phyloP scores from a whole-genome alignment of 2,797 vertebrate species.

The Tamandua tetradactyla region DNA sequence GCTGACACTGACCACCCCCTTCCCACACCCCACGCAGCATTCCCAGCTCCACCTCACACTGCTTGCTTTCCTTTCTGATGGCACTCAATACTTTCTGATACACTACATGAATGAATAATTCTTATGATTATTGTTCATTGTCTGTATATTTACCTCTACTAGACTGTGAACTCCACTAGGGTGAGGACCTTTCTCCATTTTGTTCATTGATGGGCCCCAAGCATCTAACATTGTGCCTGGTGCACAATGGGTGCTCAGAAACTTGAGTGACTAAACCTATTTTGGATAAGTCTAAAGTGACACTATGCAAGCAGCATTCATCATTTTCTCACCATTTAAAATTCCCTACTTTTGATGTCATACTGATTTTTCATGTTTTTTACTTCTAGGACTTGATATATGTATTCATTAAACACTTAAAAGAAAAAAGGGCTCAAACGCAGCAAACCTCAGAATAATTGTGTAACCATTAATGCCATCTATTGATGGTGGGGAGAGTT shows the following conservation, averaged over 20 bases:
- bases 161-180: background rate
- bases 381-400: background rate
- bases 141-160: background rate
- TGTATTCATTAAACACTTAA: background rate
- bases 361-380: background rate
- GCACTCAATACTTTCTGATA: background rate
- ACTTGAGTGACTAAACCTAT: background rate
- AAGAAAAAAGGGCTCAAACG: background rate
- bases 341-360: background rate
- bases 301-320: background rate
- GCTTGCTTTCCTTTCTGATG: background rate
- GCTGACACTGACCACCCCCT: background rate
- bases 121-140: background rate
- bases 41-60: background rate
- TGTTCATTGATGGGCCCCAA: background rate
- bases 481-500: background rate
- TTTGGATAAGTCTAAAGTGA: background rate
- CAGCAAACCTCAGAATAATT: background rate
- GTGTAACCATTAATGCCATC: background rate
- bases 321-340: slow-evolving; percentile 9
- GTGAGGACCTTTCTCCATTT: background rate
- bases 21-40: background rate
- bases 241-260: background rate
- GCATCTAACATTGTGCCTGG: background rate
- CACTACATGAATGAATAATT: background rate